Evolutionary conservation across 1,140 invertebrate genomes (phyloP).

Genomic region (Stenopsyche tienmushanensis): DNA sequence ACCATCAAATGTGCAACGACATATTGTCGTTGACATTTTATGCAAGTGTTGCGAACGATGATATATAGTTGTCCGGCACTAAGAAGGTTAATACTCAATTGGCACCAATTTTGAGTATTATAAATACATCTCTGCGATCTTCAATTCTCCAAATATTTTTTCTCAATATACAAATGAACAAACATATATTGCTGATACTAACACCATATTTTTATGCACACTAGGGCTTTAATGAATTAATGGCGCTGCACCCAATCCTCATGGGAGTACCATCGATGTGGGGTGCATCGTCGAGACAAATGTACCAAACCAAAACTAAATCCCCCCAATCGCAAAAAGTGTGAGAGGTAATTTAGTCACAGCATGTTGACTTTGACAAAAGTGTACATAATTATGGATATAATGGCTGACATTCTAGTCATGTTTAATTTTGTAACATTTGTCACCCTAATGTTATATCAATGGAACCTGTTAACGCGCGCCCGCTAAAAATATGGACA

Average conservation of each 20-base stretch:
- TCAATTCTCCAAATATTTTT: no score
- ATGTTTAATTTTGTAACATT: not conserved
- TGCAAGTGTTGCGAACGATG: no score
- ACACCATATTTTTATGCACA: no score
- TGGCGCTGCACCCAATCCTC: not conserved
- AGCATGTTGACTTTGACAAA: constrained; percentile 27
- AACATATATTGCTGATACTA: not conserved
- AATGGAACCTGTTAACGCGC: no score
- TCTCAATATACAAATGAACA: not conserved
- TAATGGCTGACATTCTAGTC: not conserved
- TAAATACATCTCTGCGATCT: no score
- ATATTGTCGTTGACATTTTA: no score
- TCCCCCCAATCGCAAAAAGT: constrained; percentile 1
- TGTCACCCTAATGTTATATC: not conserved
- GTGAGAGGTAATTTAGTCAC: constrained; percentile 28
- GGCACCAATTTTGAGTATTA: no score
- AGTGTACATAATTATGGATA: constrained; percentile 1
- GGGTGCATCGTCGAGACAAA: not conserved
- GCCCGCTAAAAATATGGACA: no score
- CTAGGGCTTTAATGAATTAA: constrained; percentile 23
- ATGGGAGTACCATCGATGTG: not conserved
- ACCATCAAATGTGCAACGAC: no score
- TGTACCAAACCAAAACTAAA: constrained; percentile 23
- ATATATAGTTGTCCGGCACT: no score
- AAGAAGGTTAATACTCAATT: no score